Evolutionary conservation across 2,113 vertebrate genomes (phyloP).

Genomic region (Ictidomys tridecemlineatus): DNA sequence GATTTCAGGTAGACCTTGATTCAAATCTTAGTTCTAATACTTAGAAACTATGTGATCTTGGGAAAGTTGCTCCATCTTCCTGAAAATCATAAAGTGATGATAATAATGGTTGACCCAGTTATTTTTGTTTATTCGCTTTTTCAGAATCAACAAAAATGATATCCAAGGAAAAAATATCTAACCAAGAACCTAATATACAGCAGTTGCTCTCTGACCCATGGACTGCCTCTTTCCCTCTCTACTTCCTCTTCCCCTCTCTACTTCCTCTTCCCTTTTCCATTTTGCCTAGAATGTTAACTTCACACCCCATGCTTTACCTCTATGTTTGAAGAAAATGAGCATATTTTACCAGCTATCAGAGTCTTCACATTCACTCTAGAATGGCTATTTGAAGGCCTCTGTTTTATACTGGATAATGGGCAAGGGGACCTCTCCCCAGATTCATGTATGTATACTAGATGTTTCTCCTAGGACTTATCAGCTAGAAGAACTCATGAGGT

Average conservation of each 20-base stretch:
- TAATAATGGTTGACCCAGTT: not conserved
- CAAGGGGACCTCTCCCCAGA: not conserved
- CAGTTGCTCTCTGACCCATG: not conserved
- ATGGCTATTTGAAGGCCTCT: not conserved
- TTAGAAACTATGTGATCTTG: not conserved
- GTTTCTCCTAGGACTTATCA: not conserved
- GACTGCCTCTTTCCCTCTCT: not conserved
- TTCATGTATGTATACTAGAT: not conserved
- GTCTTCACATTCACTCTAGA: not conserved
- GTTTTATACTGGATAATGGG: not conserved
- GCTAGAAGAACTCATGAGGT: not conserved
- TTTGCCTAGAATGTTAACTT: not conserved
- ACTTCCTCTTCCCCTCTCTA: not conserved
- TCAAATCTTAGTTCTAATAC: not conserved
- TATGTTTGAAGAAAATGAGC: not conserved
- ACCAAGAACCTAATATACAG: not conserved
- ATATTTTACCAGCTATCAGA: not conserved
- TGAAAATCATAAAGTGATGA: constrained; percentile 15
- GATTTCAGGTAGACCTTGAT: not conserved
- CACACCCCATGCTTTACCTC: too few relatives aligned
- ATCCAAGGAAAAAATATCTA: not conserved
- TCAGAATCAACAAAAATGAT: not conserved
- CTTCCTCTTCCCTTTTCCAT: not conserved
- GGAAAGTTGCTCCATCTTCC: not conserved
- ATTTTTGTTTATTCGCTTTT: not conserved